Conservation (phyloP, 2,797 vertebrate species). For the Yasuhikotakia modesta region DNA sequence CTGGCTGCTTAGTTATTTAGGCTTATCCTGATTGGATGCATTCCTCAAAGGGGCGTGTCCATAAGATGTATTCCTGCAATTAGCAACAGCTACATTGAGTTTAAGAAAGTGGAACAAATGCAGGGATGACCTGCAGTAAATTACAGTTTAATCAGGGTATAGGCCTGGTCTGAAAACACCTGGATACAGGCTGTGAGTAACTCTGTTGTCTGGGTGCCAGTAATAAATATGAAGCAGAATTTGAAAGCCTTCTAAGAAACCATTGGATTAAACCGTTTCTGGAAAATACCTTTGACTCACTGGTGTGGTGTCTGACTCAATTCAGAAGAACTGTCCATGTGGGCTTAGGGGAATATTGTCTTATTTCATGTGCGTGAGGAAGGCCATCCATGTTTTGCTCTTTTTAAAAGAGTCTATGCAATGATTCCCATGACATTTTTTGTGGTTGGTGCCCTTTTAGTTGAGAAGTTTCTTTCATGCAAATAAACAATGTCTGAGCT, state of each 20-base stretch:
- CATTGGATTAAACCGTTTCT: conserved; percentile 24
- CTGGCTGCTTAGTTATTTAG: neutral
- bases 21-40: neutral
- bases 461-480: neutral
- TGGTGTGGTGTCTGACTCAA: neutral
- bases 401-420: conserved; percentile 2
- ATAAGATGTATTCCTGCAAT: neutral
- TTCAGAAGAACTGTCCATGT: neutral
- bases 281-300: neutral
- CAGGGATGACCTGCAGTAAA: neutral
- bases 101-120: neutral
- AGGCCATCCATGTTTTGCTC: neutral
- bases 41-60: neutral
- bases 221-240: conserved; percentile 14
- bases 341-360: neutral
- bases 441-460: neutral
- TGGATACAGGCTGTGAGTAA: conserved; percentile 2
- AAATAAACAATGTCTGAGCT: neutral
- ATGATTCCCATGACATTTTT: neutral
- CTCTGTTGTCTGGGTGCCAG: neutral
- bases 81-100: neutral
- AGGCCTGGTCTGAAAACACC: conserved; percentile 1
- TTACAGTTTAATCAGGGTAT: neutral
- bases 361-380: neutral
- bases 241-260: conserved; percentile 9